Evolutionary conservation across 2,888 invertebrate species (phyloP).

Genomic region (Prosopocoilus inquinatus): DNA sequence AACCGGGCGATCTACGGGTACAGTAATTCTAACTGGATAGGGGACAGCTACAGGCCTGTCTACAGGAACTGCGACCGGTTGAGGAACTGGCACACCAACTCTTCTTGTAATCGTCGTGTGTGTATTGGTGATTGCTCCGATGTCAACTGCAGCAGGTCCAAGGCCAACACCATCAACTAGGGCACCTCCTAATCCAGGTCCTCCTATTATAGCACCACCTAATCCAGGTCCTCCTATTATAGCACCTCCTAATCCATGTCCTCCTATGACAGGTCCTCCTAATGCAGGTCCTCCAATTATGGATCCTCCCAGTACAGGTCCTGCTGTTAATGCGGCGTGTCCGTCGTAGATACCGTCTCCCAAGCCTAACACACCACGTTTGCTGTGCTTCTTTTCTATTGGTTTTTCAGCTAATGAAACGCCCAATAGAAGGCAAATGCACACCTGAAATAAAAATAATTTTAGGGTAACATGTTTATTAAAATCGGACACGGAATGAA

Average conservation of each 20-base stretch:
- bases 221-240: constrained; percentile 17
- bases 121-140: constrained; percentile 35
- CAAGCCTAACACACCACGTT: constrained; percentile 37
- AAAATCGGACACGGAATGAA: not conserved
- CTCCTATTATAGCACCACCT: constrained; percentile 21
- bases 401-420: constrained; percentile 26
- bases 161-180: constrained; percentile 8
- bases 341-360: constrained; percentile 12
- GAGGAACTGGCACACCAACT: constrained; percentile 52
- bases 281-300: constrained; percentile 3
- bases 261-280: constrained; percentile 16
- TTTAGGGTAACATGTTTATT: not conserved
- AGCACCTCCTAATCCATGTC: constrained; percentile 18
- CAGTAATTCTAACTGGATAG: constrained; percentile 53
- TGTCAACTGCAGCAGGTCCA: constrained; percentile 12
- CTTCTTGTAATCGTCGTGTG: constrained; percentile 53
- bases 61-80: constrained; percentile 55
- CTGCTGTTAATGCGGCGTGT: not conserved
- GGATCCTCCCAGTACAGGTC: not conserved
- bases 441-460: constrained; percentile 20
- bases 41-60: constrained; percentile 42
- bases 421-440: constrained; percentile 19
- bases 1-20: constrained; percentile 53
- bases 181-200: constrained; percentile 10
- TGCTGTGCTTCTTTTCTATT: constrained; percentile 39